Evolutionary conservation across 2,888 invertebrate species (phyloP), one percentile per base, ranked within the genome.

Genomic region (Nomada lathburiana): DNA sequence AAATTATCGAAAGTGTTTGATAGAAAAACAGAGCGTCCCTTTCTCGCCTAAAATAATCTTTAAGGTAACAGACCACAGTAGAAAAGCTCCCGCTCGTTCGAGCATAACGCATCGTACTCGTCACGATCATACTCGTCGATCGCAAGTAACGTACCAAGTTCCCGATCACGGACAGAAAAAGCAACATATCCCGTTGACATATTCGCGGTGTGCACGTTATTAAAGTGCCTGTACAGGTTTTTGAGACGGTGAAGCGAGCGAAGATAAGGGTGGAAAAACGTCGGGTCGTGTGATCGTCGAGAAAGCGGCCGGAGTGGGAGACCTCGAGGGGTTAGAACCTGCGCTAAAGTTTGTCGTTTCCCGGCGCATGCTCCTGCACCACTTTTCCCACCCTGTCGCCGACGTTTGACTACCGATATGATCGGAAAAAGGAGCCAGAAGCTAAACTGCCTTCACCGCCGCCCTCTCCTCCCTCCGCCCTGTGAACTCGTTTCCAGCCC

Each of bases 351-450:
- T 91, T 89, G 90, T 86, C 89, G 89, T 87, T 89, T 88, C 80
- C 87, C 85, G 85, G 93, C 93, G 93, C 93, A 93, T 93, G 93
- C 91, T 89, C 91, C 86, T 81, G 73, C 86, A 84, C 86, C 86
- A 86, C 89, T 84, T 89, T 89, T 90, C 87, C 82, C 87, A 84
- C 88, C 82, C 89, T 87, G 87, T 87, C 88, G 87, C 82, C 88
- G 84, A 86, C 89, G 86, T 90, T 91, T 90, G 88, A 90, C 90
- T 89, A 81, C 77, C 88, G 88, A 90, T 90, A 87, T 84, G 89
- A 91, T 91, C 89, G 89, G 89, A 89, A 89, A 88, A 87, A 88
- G 85, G 85, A 87, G 80, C 76, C 63, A 76, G 74, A 75, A 88
- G 79, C 80, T 79, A 76, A 87, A 87, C 84, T 81, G 71, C 82